A percentile compares a stretch with the other conserved stretches of the same genome.
Evolutionary conservation across 2,888 invertebrate species (phyloP).

Genomic region (Cloeon dipterum): DNA sequence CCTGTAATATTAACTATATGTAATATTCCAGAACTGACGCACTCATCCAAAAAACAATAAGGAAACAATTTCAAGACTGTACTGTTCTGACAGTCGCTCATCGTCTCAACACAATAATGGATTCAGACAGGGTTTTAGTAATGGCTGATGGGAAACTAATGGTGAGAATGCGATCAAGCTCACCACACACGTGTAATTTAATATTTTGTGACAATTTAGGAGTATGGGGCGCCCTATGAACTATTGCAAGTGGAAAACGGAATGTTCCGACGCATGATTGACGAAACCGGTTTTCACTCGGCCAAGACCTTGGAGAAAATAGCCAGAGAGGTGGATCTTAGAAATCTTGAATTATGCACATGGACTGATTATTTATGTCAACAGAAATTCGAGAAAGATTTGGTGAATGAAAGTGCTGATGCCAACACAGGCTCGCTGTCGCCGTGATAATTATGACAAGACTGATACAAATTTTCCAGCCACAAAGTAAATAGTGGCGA

Average conservation of each 20-base stretch:
- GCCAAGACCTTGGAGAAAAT: slow-evolving; percentile 34
- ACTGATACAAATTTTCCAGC: no score
- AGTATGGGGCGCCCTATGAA: slow-evolving; percentile 46
- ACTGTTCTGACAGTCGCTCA: slow-evolving; percentile 84
- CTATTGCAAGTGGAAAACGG: slow-evolving; percentile 29
- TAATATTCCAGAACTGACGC: slow-evolving; percentile 40
- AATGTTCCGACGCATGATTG: slow-evolving; percentile 31
- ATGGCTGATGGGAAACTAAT: slow-evolving; percentile 58
- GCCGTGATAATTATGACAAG: no score
- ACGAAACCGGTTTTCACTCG: slow-evolving; percentile 40
- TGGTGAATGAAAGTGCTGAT: no score
- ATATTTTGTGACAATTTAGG: no score
- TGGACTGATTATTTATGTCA: no score
- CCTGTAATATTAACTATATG: no score
- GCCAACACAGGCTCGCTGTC: no score
- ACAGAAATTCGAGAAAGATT: no score
- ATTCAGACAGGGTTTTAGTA: slow-evolving; percentile 69
- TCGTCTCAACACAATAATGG: slow-evolving; percentile 79
- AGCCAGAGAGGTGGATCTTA: slow-evolving; percentile 34
- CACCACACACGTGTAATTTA: no score
- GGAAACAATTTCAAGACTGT: slow-evolving; percentile 51
- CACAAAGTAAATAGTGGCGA: no score
- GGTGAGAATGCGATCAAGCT: slow-evolving; percentile 37
- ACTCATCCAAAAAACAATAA: slow-evolving; percentile 54
- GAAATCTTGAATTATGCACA: no score